phyloP scores from a whole-genome alignment of 1,140 invertebrate species.

The Trissolcus basalis region DNA sequence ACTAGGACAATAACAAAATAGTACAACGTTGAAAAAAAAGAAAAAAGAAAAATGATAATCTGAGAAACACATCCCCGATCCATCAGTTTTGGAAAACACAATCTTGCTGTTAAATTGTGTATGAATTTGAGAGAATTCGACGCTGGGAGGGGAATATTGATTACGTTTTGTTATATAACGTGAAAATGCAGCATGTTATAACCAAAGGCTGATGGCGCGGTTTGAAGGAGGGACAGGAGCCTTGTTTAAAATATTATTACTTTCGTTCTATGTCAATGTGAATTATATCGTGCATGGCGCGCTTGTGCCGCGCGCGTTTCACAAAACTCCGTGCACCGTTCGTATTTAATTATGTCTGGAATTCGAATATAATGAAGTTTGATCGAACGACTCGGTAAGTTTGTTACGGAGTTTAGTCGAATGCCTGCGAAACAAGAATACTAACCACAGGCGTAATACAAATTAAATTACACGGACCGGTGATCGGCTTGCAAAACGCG shows the following conservation, averaged over 20 bases:
- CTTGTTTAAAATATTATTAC: constrained; percentile 26
- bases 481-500: constrained; percentile 27
- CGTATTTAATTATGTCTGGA: constrained; percentile 74
- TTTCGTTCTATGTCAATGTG: constrained; percentile 35
- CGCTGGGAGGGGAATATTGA: too few species aligned
- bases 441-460: constrained; percentile 64
- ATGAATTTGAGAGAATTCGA: too few species aligned
- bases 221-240: background rate
- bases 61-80: too few species aligned
- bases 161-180: too few species aligned
- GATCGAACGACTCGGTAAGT: constrained; percentile 73
- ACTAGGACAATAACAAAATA: too few species aligned
- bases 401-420: constrained; percentile 70
- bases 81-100: too few species aligned
- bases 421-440: constrained; percentile 71
- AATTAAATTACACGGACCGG: constrained; percentile 68
- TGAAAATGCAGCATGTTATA: too few species aligned
- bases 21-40: too few species aligned
- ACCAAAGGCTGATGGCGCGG: background rate
- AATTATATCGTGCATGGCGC: constrained; percentile 38
- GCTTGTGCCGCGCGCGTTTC: constrained; percentile 27
- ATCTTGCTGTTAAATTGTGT: too few species aligned
- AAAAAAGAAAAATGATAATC: too few species aligned
- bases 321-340: constrained; percentile 60
- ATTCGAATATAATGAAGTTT: constrained; percentile 75